Evolutionary conservation across 1,140 invertebrate species (phyloP).

Genomic region (Drosophila tristis): DNA sequence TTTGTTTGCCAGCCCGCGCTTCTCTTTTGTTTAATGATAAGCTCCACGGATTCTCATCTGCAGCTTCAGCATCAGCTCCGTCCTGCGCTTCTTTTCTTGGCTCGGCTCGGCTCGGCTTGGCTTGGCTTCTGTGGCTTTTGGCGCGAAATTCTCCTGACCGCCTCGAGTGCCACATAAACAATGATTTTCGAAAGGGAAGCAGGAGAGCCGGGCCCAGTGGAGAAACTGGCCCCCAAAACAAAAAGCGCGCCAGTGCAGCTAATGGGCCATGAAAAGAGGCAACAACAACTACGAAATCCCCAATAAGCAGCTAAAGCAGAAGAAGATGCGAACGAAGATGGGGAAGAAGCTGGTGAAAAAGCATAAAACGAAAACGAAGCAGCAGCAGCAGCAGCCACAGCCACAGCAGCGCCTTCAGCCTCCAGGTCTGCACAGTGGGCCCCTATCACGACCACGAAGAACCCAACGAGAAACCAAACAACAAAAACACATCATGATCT

Average conservation of each 20-base stretch:
- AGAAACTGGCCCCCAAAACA: slow-evolving; percentile 51
- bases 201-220: neutral
- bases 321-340: slow-evolving; percentile 6
- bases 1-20: slow-evolving; percentile 8
- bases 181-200: slow-evolving; percentile 19
- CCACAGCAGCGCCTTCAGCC: slow-evolving; percentile 17
- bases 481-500: slow-evolving; percentile 17
- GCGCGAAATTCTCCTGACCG: slow-evolving; percentile 69
- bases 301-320: slow-evolving; percentile 23
- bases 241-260: slow-evolving; percentile 51
- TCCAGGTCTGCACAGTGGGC: slow-evolving; percentile 37
- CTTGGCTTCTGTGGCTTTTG: slow-evolving; percentile 51
- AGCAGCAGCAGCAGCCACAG: slow-evolving; percentile 18
- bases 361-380: neutral
- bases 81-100: slow-evolving; percentile 30
- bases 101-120: slow-evolving; percentile 38
- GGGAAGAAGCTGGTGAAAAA: slow-evolving; percentile 3
- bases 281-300: slow-evolving; percentile 16
- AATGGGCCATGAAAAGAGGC: slow-evolving; percentile 62
- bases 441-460: slow-evolving; percentile 20
- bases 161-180: slow-evolving; percentile 68
- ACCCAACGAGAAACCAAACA: slow-evolving; percentile 3
- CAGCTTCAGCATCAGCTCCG: neutral
- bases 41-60: slow-evolving; percentile 1
- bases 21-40: slow-evolving; percentile 52